Percentiles rank a stretch among this genome's conserved stretches.
Evolutionary conservation across 2,888 invertebrate genomes (phyloP).

Genomic region (Eupelmus urozonus): DNA sequence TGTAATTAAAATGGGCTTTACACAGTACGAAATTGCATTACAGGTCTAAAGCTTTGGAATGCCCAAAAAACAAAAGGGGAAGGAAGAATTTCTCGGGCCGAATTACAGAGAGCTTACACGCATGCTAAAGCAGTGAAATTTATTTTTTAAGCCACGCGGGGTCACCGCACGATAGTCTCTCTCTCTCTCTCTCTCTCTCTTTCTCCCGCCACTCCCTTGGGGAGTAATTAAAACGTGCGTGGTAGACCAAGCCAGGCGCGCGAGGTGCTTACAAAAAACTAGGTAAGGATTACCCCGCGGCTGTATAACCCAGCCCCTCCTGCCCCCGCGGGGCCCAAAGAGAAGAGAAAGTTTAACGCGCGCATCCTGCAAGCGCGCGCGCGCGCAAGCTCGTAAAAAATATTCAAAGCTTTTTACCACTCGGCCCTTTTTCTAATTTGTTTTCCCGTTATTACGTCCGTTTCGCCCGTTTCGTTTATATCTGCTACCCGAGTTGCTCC

Average conservation of each 20-base stretch:
- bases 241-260: conserved; percentile 36
- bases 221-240: conserved; percentile 52
- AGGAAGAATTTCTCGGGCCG: conserved; percentile 1
- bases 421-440: conserved; percentile 19
- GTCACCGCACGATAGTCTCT: conserved; percentile 36
- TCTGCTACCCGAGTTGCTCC: background rate
- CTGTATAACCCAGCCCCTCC: conserved; percentile 9
- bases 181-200: no score
- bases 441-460: conserved; percentile 31
- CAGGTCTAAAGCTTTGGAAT: background rate
- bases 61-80: background rate
- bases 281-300: conserved; percentile 35
- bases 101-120: conserved; percentile 25
- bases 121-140: conserved; percentile 34
- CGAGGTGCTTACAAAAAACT: conserved; percentile 40
- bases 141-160: conserved; percentile 51
- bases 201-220: background rate
- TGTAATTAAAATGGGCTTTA: conserved; percentile 5
- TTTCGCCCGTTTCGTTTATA: conserved; percentile 23
- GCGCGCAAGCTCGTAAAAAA: background rate
- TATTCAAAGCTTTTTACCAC: conserved; percentile 20
- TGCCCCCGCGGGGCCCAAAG: conserved; percentile 1
- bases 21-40: background rate
- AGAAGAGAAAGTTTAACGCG: background rate
- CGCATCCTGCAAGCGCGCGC: background rate